phyloP scores from a whole-genome alignment of 1,140 invertebrate genomes.

The Hycleus phaleratus region DNA sequence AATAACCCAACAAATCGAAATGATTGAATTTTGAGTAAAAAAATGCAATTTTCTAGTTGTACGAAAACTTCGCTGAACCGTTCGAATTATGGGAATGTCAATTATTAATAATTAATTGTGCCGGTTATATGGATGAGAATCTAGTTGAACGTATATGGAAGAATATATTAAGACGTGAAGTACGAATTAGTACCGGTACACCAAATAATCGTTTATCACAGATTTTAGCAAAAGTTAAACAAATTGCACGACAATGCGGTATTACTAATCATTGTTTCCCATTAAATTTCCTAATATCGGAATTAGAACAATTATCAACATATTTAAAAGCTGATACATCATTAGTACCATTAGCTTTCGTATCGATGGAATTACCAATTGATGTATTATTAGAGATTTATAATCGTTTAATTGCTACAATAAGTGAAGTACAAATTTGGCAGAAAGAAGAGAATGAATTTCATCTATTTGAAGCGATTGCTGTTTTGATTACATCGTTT shows the following conservation, averaged over 20 bases:
- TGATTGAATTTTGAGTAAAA: no score
- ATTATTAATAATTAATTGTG: constrained; percentile 76
- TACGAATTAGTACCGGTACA: constrained; percentile 43
- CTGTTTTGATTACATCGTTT: constrained; percentile 56
- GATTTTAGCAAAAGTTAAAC: constrained; percentile 64
- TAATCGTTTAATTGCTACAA: constrained; percentile 50
- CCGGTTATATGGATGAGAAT: constrained; percentile 63
- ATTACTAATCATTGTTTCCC: constrained; percentile 69
- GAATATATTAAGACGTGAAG: constrained; percentile 60
- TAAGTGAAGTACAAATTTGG: constrained; percentile 57
- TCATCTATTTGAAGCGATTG: constrained; percentile 62
- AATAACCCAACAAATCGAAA: no score
- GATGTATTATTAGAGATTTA: constrained; percentile 68
- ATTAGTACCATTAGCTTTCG: constrained; percentile 59
- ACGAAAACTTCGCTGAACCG: constrained; percentile 74
- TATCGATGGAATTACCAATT: constrained; percentile 61
- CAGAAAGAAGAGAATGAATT: constrained; percentile 68
- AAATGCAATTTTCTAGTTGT: constrained; percentile 51
- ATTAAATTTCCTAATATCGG: constrained; percentile 43
- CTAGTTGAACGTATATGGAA: constrained; percentile 73
- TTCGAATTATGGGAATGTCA: constrained; percentile 79
- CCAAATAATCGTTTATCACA: constrained; percentile 57
- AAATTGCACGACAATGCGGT: constrained; percentile 63
- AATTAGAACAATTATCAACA: constrained; percentile 16
- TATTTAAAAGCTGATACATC: constrained; percentile 49